Percentiles rank a stretch among this genome's conserved stretches.
Evolutionary conservation across 2,888 invertebrate species (phyloP).

Genomic region (Girardia tigrina): DNA sequence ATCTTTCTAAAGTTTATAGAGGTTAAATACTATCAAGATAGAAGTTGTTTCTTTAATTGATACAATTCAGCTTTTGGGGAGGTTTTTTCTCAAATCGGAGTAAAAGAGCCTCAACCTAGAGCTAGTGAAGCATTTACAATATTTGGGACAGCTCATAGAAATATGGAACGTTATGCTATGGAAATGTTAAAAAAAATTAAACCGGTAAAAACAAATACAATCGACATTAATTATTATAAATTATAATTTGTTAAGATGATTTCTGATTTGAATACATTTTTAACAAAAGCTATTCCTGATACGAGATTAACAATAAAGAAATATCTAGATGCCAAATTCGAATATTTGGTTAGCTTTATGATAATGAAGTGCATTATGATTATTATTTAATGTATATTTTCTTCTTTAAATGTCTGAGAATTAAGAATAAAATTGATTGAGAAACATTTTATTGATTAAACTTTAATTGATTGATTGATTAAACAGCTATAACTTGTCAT

Average conservation of each 20-base stretch:
- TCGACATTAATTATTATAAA: too few relatives aligned
- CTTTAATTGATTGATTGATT: too few relatives aligned
- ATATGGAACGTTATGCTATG: conserved; percentile 75
- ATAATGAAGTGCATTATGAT: too few relatives aligned
- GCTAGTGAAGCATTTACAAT: conserved; percentile 85
- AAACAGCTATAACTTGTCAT: too few relatives aligned
- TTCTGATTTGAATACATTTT: conserved; percentile 82
- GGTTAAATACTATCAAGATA: conserved; percentile 51
- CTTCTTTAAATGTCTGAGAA: too few relatives aligned
- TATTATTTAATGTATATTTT: too few relatives aligned
- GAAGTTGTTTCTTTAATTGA: background rate
- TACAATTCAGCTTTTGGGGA: conserved; percentile 68
- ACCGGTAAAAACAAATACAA: conserved; percentile 66
- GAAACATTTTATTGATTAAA: too few relatives aligned
- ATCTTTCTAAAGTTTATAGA: conserved; percentile 71
- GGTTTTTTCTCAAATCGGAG: conserved; percentile 80
- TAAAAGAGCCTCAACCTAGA: conserved; percentile 79
- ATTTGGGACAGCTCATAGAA: conserved; percentile 82
- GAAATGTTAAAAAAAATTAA: conserved; percentile 75
- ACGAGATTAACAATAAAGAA: conserved; percentile 89
- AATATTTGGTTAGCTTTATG: conserved; percentile 60
- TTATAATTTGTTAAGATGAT: conserved; percentile 65
- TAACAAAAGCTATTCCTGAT: conserved; percentile 89
- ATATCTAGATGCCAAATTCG: conserved; percentile 95
- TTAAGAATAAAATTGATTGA: too few relatives aligned